Conservation (phyloP, 2,797 vertebrate species). For the Bradypus variegatus region DNA sequence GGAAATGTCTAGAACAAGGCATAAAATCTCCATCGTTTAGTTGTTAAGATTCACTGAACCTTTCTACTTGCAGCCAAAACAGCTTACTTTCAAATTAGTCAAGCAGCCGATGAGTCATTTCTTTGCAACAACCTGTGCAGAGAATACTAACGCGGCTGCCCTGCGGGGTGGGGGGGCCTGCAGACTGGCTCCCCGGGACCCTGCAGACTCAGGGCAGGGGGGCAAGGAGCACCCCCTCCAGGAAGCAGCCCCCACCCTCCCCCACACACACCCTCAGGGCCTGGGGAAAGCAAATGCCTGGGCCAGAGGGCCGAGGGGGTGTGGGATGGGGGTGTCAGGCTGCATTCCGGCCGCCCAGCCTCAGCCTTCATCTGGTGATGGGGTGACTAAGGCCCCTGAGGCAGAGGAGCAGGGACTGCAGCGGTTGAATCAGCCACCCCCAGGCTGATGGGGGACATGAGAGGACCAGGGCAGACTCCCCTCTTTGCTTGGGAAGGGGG, state of each 20-base stretch:
- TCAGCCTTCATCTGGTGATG: background rate
- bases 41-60: slow-evolving; percentile 56
- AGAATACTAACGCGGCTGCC: slow-evolving; percentile 32
- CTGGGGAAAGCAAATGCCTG: background rate
- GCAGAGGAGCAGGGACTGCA: background rate
- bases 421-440: background rate
- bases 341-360: background rate
- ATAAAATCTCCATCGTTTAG: background rate
- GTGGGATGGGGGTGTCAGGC: too few relatives aligned
- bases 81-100: slow-evolving; percentile 61
- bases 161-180: background rate
- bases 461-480: background rate
- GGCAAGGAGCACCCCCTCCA: background rate
- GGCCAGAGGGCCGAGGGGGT: too few relatives aligned
- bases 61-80: slow-evolving; percentile 42
- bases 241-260: background rate
- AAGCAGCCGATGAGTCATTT: slow-evolving; percentile 49
- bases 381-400: background rate
- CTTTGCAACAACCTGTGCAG: background rate
- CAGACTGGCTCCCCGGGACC: background rate
- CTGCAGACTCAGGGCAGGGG: background rate
- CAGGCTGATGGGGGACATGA: background rate
- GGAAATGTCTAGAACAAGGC: slow-evolving; percentile 48
- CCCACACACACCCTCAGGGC: fast-evolving
- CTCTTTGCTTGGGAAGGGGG: background rate